phyloP scores from a whole-genome alignment of 2,113 vertebrate species.

The Fulica atra region DNA sequence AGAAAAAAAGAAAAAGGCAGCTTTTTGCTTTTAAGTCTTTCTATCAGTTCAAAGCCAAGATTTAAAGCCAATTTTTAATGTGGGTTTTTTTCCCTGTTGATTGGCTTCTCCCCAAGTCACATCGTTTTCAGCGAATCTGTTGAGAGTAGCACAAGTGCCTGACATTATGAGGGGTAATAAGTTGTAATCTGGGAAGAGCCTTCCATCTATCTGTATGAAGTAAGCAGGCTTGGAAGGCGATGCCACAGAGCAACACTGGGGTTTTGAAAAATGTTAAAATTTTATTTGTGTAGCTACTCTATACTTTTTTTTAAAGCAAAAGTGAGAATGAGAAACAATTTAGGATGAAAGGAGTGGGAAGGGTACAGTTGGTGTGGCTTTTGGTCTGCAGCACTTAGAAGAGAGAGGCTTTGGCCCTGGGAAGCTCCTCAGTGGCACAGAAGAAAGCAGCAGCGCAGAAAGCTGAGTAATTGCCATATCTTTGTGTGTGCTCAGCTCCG shows the following conservation, averaged over 20 bases:
- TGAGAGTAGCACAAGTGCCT: constrained; percentile 58
- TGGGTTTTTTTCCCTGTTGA: background rate
- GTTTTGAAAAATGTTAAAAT: background rate
- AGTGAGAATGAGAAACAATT: background rate
- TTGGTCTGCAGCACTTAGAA: background rate
- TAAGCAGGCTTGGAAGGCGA: background rate
- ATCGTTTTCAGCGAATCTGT: constrained; percentile 49
- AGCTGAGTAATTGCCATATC: background rate
- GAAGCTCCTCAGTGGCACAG: background rate
- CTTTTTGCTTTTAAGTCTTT: background rate
- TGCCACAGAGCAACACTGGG: background rate
- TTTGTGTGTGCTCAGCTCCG: background rate
- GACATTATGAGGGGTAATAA: constrained; percentile 58
- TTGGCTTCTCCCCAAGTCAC: constrained; percentile 61
- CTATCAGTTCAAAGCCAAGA: background rate
- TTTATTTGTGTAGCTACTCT: background rate
- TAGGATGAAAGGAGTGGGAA: background rate
- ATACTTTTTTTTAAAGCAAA: background rate
- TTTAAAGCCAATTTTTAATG: constrained; percentile 55
- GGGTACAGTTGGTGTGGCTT: background rate
- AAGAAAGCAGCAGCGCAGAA: background rate
- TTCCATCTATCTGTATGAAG: constrained; percentile 32
- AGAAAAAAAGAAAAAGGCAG: background rate
- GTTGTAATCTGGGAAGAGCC: constrained; percentile 31
- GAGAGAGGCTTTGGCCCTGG: background rate